Base-by-base conservation (phyloP, 2,888 invertebrate species). In the Pantelozetes paolii region DNA sequence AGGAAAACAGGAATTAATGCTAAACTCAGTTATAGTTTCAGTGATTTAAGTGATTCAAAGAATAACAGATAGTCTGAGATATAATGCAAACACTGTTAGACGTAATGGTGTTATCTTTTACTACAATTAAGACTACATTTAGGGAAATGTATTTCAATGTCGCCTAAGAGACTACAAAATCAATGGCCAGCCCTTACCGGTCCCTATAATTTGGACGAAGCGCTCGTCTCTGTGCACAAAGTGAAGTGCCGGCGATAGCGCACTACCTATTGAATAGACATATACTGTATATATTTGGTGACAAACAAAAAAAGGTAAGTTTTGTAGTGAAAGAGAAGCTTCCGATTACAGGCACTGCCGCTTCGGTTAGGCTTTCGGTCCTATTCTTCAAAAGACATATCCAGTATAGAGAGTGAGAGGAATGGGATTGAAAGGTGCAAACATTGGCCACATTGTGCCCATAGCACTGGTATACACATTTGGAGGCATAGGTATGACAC, bases 301-400 rank as follows among this genome's bases (percentile, higher is more conserved):
- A 64, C 64, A 64, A 64, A 64, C 64, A 64, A 64, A 69, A 69
- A 69, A 69, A 69, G 69, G 69, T 69, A 36, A 69, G 69, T 69
- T 69, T n/a, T 69, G n/a, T 45, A 42, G 23, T 23, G 26, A 69
- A 69, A 69, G 40, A 69, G 42, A 69, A 45, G 69, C 69, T 69
- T 69, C 69, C 69, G 69, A 69, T 69, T 69, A 69, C 69, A 69
- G 42, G 69, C 9, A 45, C 45, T 40, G 45, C 69, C 36, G 36
- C 36, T 36, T 36, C 9, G 36, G 36, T 36, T 36, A 36, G 45
- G 40, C 69, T 42, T 36, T 69, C 69, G 69, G 69, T 42, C 69
- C 40, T 23, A 26, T 69, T 42, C 42, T 42, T 40, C 69, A 69
- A 69, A 67, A 69, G 69, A 42, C 45, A 69, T 69, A 26, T 69